Evolutionary conservation across 2,888 invertebrate genomes (phyloP).

Genomic region (Antheraea assamensis): DNA sequence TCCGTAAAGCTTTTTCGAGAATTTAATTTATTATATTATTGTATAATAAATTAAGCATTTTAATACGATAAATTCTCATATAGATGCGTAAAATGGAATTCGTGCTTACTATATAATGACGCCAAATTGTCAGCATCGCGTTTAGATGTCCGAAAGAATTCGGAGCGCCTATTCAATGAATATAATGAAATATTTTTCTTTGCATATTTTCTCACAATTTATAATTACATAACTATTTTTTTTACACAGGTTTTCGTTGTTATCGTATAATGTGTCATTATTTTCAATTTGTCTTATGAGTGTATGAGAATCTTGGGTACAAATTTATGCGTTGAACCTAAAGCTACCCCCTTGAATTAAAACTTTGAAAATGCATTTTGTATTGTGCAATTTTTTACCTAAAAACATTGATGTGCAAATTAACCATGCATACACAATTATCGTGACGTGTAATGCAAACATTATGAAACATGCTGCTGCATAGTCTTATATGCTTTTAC

Average conservation of each 20-base stretch:
- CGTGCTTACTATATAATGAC: constrained; percentile 65
- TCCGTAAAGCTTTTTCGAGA: background rate
- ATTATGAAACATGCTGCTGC: background rate
- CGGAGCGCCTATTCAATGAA: constrained; percentile 51
- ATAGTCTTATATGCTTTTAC: background rate
- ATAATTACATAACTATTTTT: background rate
- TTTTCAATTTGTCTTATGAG: background rate
- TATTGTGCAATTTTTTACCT: background rate
- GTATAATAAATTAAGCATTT: constrained; percentile 35
- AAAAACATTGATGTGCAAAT: background rate
- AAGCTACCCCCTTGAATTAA: background rate
- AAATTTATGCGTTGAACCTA: background rate
- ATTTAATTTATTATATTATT: background rate
- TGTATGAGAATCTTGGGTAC: background rate
- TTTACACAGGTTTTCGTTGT: background rate
- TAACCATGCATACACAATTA: background rate
- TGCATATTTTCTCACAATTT: background rate
- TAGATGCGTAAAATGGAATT: constrained; percentile 56
- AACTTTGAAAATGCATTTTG: background rate
- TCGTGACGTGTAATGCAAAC: background rate
- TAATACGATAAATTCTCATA: constrained; percentile 55
- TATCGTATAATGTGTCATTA: background rate
- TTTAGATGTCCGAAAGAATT: constrained; percentile 60
- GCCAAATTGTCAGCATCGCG: constrained; percentile 54
- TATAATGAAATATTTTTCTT: constrained; percentile 39